Percentiles rank a stretch among this genome's conserved stretches.
These are phyloP conservation scores for Tenthredo distinguenda DNA, from an alignment of 2,888 invertebrate species.

Conservation along the genomic window DNA sequence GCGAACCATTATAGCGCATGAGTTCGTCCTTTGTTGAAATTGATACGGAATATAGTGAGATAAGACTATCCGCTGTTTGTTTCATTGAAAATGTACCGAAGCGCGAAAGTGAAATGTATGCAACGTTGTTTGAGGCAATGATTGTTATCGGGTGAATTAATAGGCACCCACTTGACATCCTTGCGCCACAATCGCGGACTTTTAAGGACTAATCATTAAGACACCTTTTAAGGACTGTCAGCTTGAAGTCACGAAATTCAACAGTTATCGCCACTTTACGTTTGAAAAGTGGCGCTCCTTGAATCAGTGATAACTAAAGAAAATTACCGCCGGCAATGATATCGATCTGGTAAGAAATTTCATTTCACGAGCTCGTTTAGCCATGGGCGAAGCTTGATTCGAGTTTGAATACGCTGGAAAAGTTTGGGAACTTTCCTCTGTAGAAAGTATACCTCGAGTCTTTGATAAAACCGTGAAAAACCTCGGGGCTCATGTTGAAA, in stretches of 20 bases:
- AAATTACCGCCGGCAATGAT: conserved; percentile 40
- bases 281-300: not conserved
- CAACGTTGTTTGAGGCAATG: not conserved
- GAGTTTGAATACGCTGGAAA: conserved; percentile 43
- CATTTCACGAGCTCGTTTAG: conserved; percentile 42
- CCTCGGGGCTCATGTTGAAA: conserved; percentile 7
- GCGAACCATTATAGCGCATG: not conserved
- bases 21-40: not conserved
- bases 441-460: conserved; percentile 5
- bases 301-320: conserved; percentile 32
- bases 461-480: conserved; percentile 32
- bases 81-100: not conserved
- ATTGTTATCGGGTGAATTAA: not conserved
- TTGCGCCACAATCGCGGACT: not conserved
- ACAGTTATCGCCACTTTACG: not conserved
- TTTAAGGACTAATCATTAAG: not conserved
- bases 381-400: conserved; percentile 28
- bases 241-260: not conserved
- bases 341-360: conserved; percentile 39
- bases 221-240: not conserved
- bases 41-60: not conserved
- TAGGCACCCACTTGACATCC: not conserved
- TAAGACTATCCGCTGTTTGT: not conserved
- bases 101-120: not conserved
- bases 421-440: conserved; percentile 6